Base-by-base conservation (phyloP, 2,888 invertebrate genomes). In the Norana najaformis region DNA sequence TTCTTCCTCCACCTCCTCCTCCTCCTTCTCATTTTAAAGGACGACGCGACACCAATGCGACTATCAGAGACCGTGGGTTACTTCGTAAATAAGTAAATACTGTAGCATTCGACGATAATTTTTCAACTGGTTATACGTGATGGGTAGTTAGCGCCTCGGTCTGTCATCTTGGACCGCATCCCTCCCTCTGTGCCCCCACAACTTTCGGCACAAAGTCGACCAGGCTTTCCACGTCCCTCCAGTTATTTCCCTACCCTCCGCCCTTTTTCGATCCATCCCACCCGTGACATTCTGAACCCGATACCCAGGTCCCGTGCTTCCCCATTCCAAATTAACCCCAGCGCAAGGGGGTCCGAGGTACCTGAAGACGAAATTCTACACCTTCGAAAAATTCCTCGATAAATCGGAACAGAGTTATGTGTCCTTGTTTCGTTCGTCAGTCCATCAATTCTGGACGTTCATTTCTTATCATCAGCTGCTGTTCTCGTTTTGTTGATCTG, bases 401-500 rank as follows among this genome's bases (percentile, higher is more conserved):
- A n/a, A 69, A 69, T 69, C 30, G n/a, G 4, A 5, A 47, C n/a
- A 47, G 4, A 69, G 30, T 13, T n/a, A 0, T 13, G 69, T 16
- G 0, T n/a, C n/a, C 30, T n/a, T 11, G 0, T n/a, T 6, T n/a
- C 30, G 4, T n/a, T n/a, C n/a, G 0, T 69, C n/a, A 30, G 3
- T n/a, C n/a, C 30, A 69, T 69, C 8, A 69, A 69, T 69, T 11
- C 13, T 69, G 4, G 30, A n/a, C 8, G 30, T 69, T 69, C n/a
- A 11, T n/a, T n/a, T n/a, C 69, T n/a, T n/a, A 1, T 69, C 69
- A 1, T 30, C 1, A n/a, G 30, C 6, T 69, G 69, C 30, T n/a
- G 11, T n/a, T n/a, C 8, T 8, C 69, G n/a, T 11, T 23, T 13
- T n/a, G 69, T 6, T 69, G 69, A 69, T 69, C n/a, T 69, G n/a